A percentile compares a stretch with the other conserved stretches of the same genome.
Conservation (phyloP, 2,113 vertebrate genomes). For the Labeo rohita region DNA sequence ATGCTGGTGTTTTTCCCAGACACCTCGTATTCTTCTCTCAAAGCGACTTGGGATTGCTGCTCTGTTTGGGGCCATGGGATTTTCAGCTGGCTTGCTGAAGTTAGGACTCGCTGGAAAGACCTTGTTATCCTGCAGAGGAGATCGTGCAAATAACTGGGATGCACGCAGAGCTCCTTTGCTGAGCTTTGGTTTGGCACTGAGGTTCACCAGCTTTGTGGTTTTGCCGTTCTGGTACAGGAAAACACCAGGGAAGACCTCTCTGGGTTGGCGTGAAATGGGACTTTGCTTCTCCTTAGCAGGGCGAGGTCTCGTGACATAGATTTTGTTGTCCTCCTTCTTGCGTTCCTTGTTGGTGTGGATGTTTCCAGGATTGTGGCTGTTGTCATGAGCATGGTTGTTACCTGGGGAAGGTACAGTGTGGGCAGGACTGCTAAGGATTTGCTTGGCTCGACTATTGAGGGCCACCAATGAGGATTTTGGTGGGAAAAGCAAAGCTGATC, state of each 20-base stretch:
- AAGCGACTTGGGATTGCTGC: constrained; percentile 51
- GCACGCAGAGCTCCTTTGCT: constrained; percentile 63
- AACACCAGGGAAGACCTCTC: constrained; percentile 82
- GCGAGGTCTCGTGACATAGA: constrained; percentile 90
- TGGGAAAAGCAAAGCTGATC: constrained; percentile 69
- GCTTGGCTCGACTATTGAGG: constrained; percentile 78
- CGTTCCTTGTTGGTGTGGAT: constrained; percentile 63
- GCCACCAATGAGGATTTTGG: constrained; percentile 75
- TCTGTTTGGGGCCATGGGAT: constrained; percentile 60
- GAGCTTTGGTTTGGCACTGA: constrained; percentile 70
- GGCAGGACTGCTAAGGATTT: constrained; percentile 76
- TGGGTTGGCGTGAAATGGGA: constrained; percentile 64
- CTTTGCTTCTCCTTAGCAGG: constrained; percentile 70
- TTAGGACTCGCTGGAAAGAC: constrained; percentile 63
- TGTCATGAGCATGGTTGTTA: constrained; percentile 42
- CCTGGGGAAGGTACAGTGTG: constrained; percentile 53
- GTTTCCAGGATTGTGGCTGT: constrained; percentile 39
- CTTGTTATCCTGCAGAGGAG: constrained; percentile 66
- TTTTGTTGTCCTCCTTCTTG: constrained; percentile 78
- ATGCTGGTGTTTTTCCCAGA: constrained; percentile 27
- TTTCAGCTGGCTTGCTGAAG: constrained; percentile 63
- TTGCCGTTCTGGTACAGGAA: constrained; percentile 84
- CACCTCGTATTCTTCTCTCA: constrained; percentile 54
- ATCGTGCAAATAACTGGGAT: constrained; percentile 70
- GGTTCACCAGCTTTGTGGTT: constrained; percentile 77